Evolutionary conservation across 2,113 vertebrate species (phyloP).

Genomic region (Poicephalus meyeri): DNA sequence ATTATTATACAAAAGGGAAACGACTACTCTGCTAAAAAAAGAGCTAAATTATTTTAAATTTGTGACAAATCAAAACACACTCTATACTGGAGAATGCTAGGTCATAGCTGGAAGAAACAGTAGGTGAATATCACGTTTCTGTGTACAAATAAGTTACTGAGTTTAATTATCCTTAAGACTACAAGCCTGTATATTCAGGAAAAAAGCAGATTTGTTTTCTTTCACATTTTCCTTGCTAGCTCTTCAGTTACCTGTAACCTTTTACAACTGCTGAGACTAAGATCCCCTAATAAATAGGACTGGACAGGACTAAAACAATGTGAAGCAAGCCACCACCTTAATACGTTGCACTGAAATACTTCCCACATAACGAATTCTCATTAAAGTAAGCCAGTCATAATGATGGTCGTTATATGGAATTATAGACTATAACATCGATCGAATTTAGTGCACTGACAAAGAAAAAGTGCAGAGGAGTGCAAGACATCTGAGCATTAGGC

Average conservation of each 20-base stretch:
- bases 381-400: slow-evolving; percentile 71
- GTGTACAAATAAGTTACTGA: background rate
- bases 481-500: slow-evolving; percentile 79
- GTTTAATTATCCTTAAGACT: background rate
- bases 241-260: background rate
- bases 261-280: background rate
- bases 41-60: background rate
- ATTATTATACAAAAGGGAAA: background rate
- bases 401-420: slow-evolving; percentile 73
- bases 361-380: slow-evolving; percentile 61
- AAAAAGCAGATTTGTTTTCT: background rate
- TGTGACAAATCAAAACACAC: background rate
- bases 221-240: background rate
- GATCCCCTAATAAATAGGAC: background rate
- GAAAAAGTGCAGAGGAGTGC: slow-evolving; percentile 64
- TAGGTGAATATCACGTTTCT: background rate
- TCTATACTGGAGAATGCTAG: background rate
- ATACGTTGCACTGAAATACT: slow-evolving; percentile 6
- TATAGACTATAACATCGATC: slow-evolving; percentile 70
- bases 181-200: background rate
- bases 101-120: background rate
- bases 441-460: slow-evolving; percentile 70
- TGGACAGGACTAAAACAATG: background rate
- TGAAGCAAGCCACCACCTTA: background rate
- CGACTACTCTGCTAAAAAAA: background rate